Evolutionary conservation across 1,140 invertebrate species (phyloP).

Genomic region (Sipha flava): DNA sequence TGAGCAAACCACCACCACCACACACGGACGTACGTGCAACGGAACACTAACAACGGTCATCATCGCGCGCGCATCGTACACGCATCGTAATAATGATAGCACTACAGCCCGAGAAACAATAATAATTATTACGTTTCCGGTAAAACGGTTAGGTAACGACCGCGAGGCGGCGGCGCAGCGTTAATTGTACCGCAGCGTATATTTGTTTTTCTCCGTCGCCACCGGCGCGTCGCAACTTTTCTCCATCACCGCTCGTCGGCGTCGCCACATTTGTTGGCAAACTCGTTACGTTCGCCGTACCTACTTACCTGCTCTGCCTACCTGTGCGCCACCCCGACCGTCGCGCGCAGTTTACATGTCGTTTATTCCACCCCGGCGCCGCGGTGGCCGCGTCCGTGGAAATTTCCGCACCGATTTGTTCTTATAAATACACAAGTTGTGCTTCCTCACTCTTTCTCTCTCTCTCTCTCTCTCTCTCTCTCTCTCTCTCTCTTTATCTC

Average conservation of each 20-base stretch:
- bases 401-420: no score
- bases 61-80: not conserved
- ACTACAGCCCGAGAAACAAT: not conserved
- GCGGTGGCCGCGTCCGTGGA: not conserved
- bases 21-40: not conserved
- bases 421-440: no score
- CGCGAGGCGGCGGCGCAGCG: not conserved
- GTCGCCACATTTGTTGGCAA: not conserved
- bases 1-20: no score
- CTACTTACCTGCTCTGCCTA: not conserved
- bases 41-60: not conserved
- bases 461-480: no score
- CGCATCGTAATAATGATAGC: not conserved
- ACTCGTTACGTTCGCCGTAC: not conserved
- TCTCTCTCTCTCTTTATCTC: no score
- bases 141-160: not conserved
- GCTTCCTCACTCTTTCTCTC: no score
- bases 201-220: constrained; percentile 7
- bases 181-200: constrained; percentile 1
- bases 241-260: not conserved
- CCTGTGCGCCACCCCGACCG: not conserved
- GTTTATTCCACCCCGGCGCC: no score
- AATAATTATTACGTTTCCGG: not conserved
- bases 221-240: not conserved
- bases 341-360: not conserved